phyloP scores from a whole-genome alignment of 2,797 vertebrate species.

The Myiothlypis chrysogaster region DNA sequence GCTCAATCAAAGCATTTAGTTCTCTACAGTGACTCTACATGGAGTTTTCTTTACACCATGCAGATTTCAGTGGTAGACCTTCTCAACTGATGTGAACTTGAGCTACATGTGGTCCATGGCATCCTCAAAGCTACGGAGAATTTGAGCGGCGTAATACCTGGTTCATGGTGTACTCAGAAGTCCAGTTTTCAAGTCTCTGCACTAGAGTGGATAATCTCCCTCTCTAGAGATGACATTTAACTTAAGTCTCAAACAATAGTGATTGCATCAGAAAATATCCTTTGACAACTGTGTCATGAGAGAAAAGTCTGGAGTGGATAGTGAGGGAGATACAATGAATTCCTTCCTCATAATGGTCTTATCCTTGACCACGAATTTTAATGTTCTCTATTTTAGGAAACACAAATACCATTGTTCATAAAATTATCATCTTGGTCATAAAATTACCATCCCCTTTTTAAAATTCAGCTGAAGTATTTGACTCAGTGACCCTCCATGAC shows the following conservation, averaged over 20 bases:
- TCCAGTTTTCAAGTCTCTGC: neutral
- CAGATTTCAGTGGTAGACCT: neutral
- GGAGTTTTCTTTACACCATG: neutral
- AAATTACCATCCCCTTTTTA: slow-evolving; percentile 50
- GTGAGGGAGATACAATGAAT: neutral
- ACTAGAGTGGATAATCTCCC: neutral
- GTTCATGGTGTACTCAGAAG: neutral
- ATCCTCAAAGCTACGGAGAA: neutral
- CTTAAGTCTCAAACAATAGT: neutral
- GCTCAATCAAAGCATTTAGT: neutral
- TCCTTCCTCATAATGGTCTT: neutral
- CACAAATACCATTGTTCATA: slow-evolving; percentile 51
- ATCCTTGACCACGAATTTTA: slow-evolving; percentile 12
- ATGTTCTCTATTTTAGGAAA: slow-evolving; percentile 40
- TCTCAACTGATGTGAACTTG: neutral
- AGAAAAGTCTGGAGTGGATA: neutral
- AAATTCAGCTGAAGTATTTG: slow-evolving; percentile 54
- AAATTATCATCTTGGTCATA: slow-evolving; percentile 55
- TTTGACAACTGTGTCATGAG: neutral
- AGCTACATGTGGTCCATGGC: neutral
- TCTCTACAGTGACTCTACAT: neutral
- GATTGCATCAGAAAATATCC: neutral
- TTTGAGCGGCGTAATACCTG: neutral
- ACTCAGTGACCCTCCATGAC: slow-evolving; percentile 58
- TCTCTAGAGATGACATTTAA: neutral